These are phyloP conservation scores for Darevskia nairensis DNA, from an alignment of 2,797 vertebrate species.

Conservation along the genomic window DNA sequence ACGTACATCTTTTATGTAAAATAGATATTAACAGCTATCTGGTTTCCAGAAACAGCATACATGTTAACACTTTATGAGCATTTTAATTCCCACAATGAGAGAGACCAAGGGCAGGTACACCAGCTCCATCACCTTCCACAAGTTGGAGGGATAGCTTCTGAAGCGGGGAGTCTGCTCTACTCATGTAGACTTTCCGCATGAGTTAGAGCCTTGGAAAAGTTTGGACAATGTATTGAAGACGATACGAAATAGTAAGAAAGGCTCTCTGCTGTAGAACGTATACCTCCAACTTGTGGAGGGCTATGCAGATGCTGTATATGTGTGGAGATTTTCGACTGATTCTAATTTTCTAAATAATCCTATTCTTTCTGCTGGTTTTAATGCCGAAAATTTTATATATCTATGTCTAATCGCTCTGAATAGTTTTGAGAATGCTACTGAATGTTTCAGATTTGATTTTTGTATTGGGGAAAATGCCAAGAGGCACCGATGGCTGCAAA, in stretches of 20 bases:
- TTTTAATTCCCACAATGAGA: too few relatives aligned
- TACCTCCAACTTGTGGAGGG: not conserved
- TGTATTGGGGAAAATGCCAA: not conserved
- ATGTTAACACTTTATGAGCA: too few relatives aligned
- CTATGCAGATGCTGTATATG: not conserved
- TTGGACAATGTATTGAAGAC: too few relatives aligned
- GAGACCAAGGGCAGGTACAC: too few relatives aligned
- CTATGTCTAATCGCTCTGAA: not conserved
- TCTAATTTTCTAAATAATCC: too few relatives aligned
- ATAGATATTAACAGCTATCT: not conserved
- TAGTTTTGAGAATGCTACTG: not conserved
- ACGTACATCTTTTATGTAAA: not conserved
- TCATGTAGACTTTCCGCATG: not conserved
- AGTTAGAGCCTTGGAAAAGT: not conserved
- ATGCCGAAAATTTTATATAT: not conserved
- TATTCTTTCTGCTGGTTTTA: not conserved
- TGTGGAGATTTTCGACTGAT: not conserved
- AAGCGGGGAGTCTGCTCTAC: too few relatives aligned
- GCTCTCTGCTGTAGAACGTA: not conserved
- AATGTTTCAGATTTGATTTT: not conserved
- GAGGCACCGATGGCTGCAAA: not conserved
- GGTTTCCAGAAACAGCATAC: too few relatives aligned
- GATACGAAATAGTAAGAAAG: not conserved
- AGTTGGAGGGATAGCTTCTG: too few relatives aligned
- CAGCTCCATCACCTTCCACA: too few relatives aligned